phyloP scores from a whole-genome alignment of 2,797 vertebrate genomes.

The Brotula barbata region DNA sequence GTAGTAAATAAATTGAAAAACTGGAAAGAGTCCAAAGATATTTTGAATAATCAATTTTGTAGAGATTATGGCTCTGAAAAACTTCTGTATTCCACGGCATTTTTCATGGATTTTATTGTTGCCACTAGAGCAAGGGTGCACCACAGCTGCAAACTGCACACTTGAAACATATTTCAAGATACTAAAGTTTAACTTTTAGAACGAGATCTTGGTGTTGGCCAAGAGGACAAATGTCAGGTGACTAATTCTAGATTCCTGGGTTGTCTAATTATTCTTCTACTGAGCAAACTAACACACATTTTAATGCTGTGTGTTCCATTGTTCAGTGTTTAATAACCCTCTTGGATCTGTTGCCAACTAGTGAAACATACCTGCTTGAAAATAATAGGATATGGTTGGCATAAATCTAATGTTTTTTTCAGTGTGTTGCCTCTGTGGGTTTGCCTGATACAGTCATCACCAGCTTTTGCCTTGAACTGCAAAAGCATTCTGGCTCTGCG shows the following conservation, averaged over 20 bases:
- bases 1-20: not conserved
- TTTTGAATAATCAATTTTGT: conserved; percentile 12
- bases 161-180: not conserved
- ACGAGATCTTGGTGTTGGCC: not conserved
- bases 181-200: not conserved
- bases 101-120: conserved; percentile 14
- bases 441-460: conserved; percentile 15
- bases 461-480: conserved; percentile 6
- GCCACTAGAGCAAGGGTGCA: conserved; percentile 11
- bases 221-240: not conserved
- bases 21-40: not conserved
- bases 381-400: not conserved
- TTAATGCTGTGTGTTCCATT: not conserved
- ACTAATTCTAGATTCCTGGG: not conserved
- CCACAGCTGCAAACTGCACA: conserved; percentile 16
- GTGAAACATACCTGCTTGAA: conserved; percentile 3
- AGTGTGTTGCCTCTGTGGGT: too few species aligned
- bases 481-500: conserved; percentile 1
- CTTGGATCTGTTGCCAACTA: conserved; percentile 7
- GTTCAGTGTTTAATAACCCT: not conserved
- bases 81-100: not conserved
- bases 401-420: conserved; percentile 16
- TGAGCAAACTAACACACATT: not conserved
- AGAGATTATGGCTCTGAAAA: not conserved
- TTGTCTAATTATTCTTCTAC: conserved; percentile 3